Conservation (phyloP, 2,888 invertebrate genomes). For the Melanostoma scalare region DNA sequence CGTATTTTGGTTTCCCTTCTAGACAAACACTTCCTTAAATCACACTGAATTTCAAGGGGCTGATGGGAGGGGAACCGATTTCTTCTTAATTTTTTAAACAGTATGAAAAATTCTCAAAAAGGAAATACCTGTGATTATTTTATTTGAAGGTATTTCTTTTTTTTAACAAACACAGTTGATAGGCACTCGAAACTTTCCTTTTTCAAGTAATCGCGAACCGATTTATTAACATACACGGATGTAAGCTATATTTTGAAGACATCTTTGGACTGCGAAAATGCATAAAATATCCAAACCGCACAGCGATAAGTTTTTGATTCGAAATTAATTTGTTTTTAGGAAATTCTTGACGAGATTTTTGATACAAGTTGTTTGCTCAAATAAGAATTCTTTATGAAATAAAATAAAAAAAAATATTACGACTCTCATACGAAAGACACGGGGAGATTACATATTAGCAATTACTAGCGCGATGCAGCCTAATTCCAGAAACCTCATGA, state of each 20-base stretch:
- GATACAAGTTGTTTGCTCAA: constrained; percentile 35
- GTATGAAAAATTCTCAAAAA: constrained; percentile 3
- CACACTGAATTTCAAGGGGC: background rate
- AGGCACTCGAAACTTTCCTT: constrained; percentile 29
- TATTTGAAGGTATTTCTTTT: background rate
- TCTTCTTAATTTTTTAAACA: too few species aligned
- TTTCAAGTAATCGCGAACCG: constrained; percentile 63
- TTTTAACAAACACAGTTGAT: background rate
- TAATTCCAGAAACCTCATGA: constrained; percentile 52
- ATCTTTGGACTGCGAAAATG: constrained; percentile 48
- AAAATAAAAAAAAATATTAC: constrained; percentile 45
- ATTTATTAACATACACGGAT: constrained; percentile 61
- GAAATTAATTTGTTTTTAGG: constrained; percentile 5
- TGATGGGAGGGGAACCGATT: background rate
- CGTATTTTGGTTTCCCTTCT: constrained; percentile 36
- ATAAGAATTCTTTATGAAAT: background rate
- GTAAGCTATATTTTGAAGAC: constrained; percentile 60
- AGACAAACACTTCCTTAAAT: constrained; percentile 13
- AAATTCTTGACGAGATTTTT: constrained; percentile 48
- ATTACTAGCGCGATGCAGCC: constrained; percentile 56
- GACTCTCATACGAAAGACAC: constrained; percentile 62
- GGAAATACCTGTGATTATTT: background rate
- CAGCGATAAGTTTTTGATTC: constrained; percentile 7
- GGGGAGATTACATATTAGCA: constrained; percentile 57
- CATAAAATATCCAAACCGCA: constrained; percentile 54